Percentiles rank a stretch among this genome's conserved stretches.
Evolutionary conservation across 2,113 vertebrate genomes (phyloP).

Genomic region (Pantherophis guttatus): DNA sequence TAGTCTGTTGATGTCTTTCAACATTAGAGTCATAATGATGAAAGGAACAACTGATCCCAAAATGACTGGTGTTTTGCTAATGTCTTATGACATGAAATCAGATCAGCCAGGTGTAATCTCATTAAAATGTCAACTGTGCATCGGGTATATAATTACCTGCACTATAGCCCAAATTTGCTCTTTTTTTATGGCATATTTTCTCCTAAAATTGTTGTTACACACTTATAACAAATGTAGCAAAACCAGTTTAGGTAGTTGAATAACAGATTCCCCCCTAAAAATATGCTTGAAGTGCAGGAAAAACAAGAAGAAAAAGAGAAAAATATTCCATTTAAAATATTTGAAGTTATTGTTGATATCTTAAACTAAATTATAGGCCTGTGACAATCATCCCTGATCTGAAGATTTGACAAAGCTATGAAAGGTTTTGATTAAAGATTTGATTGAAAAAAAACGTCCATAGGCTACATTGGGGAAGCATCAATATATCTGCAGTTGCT

Average conservation of each 20-base stretch:
- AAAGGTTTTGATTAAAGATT: background rate
- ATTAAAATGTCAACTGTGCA: background rate
- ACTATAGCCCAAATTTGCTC: background rate
- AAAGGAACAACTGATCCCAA: background rate
- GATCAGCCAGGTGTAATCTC: background rate
- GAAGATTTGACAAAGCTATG: background rate
- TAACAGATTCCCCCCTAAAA: background rate
- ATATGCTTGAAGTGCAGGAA: slow-evolving; percentile 19
- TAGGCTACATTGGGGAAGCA: background rate
- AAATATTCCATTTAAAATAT: slow-evolving; percentile 16
- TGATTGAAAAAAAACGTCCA: background rate
- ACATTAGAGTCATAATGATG: background rate
- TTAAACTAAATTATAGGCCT: background rate
- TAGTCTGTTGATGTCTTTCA: background rate
- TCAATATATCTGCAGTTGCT: background rate
- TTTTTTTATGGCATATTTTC: background rate
- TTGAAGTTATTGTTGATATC: background rate
- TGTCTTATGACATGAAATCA: background rate
- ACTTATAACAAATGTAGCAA: background rate
- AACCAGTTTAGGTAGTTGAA: background rate
- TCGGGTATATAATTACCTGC: background rate
- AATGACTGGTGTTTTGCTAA: background rate
- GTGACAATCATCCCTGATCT: background rate
- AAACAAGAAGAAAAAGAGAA: background rate
- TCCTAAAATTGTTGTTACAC: background rate